phyloP scores from a whole-genome alignment of 1,140 invertebrate species.

The Drosophila arawakana region DNA sequence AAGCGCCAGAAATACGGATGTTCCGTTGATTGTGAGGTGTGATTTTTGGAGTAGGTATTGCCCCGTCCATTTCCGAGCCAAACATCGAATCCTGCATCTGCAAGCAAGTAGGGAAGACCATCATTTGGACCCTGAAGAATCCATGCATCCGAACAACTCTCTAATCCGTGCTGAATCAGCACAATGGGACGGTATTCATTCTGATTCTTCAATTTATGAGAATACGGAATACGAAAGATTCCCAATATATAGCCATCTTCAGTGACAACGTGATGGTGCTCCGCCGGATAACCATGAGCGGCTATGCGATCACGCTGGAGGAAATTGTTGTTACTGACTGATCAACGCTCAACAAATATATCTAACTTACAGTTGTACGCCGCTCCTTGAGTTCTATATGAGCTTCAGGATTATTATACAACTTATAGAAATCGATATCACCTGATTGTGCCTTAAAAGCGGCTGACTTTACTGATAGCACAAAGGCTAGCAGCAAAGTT shows the following conservation, averaged over 20 bases:
- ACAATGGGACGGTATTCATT: constrained; percentile 85
- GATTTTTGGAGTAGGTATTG: constrained; percentile 85
- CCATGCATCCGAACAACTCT: constrained; percentile 90
- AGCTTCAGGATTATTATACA: constrained; percentile 63
- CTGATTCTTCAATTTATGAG: constrained; percentile 52
- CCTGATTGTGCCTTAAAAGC: constrained; percentile 22
- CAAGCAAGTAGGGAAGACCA: constrained; percentile 85
- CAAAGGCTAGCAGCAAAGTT: constrained; percentile 9
- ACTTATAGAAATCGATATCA: constrained; percentile 60
- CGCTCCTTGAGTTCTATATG: constrained; percentile 39
- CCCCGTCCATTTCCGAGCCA: constrained; percentile 85
- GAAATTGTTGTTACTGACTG: neutral
- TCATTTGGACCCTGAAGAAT: constrained; percentile 88
- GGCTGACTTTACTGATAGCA: constrained; percentile 4
- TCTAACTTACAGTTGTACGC: neutral
- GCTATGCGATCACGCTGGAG: constrained; percentile 57
- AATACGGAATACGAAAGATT: constrained; percentile 85
- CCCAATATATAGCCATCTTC: constrained; percentile 85
- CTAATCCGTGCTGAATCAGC: constrained; percentile 89
- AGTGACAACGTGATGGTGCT: constrained; percentile 85
- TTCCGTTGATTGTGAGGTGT: constrained; percentile 84
- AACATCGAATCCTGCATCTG: constrained; percentile 90
- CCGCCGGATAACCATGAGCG: constrained; percentile 85
- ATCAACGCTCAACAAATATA: no score
- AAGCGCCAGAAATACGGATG: constrained; percentile 86